Base-by-base conservation (phyloP, 2,888 invertebrate genomes). In the Cephus spinipes region DNA sequence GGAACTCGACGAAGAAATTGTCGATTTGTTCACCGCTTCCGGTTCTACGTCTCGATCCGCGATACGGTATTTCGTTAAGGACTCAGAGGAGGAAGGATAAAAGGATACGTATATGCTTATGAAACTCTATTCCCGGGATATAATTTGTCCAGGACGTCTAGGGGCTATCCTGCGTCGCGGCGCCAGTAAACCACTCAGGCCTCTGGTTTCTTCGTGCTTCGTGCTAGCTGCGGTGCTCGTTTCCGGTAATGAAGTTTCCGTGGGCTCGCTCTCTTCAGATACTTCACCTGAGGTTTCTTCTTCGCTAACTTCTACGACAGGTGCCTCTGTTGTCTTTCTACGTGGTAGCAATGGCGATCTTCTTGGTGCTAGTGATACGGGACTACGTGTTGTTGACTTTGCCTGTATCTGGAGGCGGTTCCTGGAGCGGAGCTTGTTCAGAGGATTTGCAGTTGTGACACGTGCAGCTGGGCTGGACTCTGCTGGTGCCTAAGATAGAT, bases 101-200 rank as follows among this genome's bases (percentile, higher is more conserved):
- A 33, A 23, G 23, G 33, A 33, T 74, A 36, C 74, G 34, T 12
- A 6, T n/a, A 74, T 35, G 33, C 35, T 30, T 33, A 35, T 36
- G 11, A 73, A 77, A 79, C 68, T 69, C 76, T 86, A 88, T 81
- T 90, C 87, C 55, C 87, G 85, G 34, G 85, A 91, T 79, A 92
- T 86, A 77, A 92, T 91, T 79, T 93, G 93, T 83, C 93, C 94
- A 3, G 94, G 94, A 83, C 93, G 93, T 89, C 94, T 92, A 69
- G 93, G 89, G 36, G 94, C 94, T 86, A 96, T 93, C 89, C 96
- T 94, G 87, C 94, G 93, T 84, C 96, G 93, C 74, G 95, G 94
- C 3, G 95, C 95, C 74, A 96, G 92, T 55, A 96, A 92, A 69
- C 96, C 95, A 31, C 89, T 84, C 1, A 90, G 84, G 15, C 90